phyloP scores from a whole-genome alignment of 2,888 invertebrate species.

The Lepidochrysops patricia region DNA sequence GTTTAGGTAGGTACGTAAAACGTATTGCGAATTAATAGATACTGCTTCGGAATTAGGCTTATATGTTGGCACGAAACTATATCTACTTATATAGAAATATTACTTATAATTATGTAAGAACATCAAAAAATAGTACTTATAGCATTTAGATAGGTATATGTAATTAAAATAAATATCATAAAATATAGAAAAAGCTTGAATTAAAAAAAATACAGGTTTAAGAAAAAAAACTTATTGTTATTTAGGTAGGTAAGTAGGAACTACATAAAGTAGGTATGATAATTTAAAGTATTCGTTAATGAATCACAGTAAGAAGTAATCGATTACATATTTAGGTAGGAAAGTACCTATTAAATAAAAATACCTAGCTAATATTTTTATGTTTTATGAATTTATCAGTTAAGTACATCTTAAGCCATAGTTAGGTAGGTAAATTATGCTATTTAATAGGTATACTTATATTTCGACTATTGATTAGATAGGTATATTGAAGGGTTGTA shows the following conservation, averaged over 20 bases:
- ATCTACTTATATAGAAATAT: constrained; percentile 12
- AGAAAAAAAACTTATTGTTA: not conserved
- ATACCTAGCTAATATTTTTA: too few species aligned
- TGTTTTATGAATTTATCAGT: too few species aligned
- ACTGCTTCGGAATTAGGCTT: constrained; percentile 15
- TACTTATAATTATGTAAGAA: constrained; percentile 21
- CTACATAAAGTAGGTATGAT: constrained; percentile 12
- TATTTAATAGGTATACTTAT: too few species aligned
- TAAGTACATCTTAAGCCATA: too few species aligned
- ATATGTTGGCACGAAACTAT: constrained; percentile 20
- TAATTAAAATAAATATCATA: constrained; percentile 18
- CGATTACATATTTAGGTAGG: not conserved
- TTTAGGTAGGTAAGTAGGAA: not conserved
- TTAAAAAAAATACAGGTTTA: not conserved
- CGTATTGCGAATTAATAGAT: constrained; percentile 15
- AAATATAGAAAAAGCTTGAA: constrained; percentile 15
- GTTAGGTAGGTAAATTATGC: too few species aligned
- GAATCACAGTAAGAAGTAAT: not conserved
- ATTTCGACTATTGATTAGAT: too few species aligned
- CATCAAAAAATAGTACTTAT: constrained; percentile 25
- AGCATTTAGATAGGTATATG: constrained; percentile 19
- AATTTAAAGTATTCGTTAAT: not conserved
- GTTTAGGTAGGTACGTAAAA: too few species aligned
- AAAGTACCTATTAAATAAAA: too few species aligned
- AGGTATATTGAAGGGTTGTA: too few species aligned